Percentiles rank a stretch among this genome's conserved stretches.
Evolutionary conservation across 1,140 invertebrate species (phyloP).

Genomic region (Phymastichus coffea): DNA sequence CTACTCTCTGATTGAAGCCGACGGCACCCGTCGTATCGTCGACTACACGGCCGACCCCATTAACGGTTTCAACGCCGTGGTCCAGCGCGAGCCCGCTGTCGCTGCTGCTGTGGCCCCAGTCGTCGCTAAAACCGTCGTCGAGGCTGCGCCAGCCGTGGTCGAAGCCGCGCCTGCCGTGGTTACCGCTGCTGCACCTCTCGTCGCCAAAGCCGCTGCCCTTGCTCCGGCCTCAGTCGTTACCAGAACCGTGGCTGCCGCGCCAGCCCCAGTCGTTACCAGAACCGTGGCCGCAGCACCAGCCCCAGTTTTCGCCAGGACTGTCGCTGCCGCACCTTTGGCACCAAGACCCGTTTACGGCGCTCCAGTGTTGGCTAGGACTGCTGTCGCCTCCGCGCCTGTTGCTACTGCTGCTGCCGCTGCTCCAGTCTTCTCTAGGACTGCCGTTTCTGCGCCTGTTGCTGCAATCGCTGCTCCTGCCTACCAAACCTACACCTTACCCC

Average conservation of each 20-base stretch:
- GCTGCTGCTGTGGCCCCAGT: constrained; percentile 34
- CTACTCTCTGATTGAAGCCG: constrained; percentile 57
- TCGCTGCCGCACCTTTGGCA: constrained; percentile 14
- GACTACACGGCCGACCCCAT: constrained; percentile 64
- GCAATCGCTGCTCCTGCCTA: constrained; percentile 2
- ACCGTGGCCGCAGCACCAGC: constrained; percentile 32
- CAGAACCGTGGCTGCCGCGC: constrained; percentile 7
- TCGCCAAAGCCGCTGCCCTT: constrained; percentile 10
- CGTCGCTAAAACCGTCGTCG: constrained; percentile 28
- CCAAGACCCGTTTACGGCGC: constrained; percentile 27
- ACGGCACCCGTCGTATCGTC: constrained; percentile 61
- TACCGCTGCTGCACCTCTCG: constrained; percentile 19
- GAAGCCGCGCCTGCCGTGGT: constrained; percentile 24
- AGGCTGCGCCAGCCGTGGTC: constrained; percentile 26
- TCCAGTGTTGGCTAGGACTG: constrained; percentile 22
- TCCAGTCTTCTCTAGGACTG: constrained; percentile 27
- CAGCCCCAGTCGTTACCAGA: constrained; percentile 21
- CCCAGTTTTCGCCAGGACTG: constrained; percentile 42
- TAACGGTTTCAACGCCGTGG: constrained; percentile 67
- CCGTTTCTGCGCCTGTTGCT: constrained; percentile 20
- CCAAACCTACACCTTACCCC: constrained; percentile 30
- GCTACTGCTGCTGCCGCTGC: constrained; percentile 8
- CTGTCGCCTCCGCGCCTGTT: constrained; percentile 26
- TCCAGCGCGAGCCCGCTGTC: constrained; percentile 58
- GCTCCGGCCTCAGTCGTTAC: constrained; percentile 22